A percentile compares a stretch with the other conserved stretches of the same genome.
Conservation (phyloP, 2,113 vertebrate species). For the Bufo gargarizans region DNA sequence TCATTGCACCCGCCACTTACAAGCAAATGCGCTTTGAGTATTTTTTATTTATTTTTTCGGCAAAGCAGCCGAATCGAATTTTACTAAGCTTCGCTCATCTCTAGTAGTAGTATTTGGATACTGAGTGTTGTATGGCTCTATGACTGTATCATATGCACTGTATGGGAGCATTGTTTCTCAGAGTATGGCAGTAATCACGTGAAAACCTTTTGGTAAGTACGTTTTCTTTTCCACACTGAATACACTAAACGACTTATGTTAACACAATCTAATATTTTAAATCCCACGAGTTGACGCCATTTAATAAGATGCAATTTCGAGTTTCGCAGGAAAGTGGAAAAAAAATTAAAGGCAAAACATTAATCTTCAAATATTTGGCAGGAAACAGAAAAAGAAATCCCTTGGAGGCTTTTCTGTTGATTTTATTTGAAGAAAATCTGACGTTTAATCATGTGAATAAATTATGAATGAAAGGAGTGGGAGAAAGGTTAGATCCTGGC, state of each 20-base stretch:
- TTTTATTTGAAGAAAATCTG: slow-evolving; percentile 46
- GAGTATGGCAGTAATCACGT: too few relatives aligned
- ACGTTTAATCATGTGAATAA: slow-evolving; percentile 47
- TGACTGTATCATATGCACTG: too few relatives aligned
- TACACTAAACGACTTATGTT: neutral
- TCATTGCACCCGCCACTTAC: too few relatives aligned
- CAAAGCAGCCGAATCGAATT: too few relatives aligned
- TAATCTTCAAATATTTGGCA: slow-evolving; percentile 47
- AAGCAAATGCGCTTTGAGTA: too few relatives aligned
- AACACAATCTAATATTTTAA: slow-evolving; percentile 2
- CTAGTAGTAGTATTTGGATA: too few relatives aligned
- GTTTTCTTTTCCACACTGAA: neutral
- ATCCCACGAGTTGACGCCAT: neutral
- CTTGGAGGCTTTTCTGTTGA: neutral
- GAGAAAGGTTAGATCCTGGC: neutral
- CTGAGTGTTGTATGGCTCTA: too few relatives aligned
- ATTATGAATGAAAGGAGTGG: slow-evolving; percentile 12
- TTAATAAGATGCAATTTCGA: slow-evolving; percentile 6
- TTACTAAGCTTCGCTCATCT: too few relatives aligned
- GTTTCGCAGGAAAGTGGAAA: neutral
- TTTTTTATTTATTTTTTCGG: too few relatives aligned
- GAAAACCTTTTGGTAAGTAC: too few relatives aligned
- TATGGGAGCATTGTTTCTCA: too few relatives aligned
- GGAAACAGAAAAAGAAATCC: neutral
- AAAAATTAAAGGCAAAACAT: slow-evolving; percentile 12